Base-by-base conservation (phyloP, 2,888 invertebrate species). In the Lutraria lutraria region DNA sequence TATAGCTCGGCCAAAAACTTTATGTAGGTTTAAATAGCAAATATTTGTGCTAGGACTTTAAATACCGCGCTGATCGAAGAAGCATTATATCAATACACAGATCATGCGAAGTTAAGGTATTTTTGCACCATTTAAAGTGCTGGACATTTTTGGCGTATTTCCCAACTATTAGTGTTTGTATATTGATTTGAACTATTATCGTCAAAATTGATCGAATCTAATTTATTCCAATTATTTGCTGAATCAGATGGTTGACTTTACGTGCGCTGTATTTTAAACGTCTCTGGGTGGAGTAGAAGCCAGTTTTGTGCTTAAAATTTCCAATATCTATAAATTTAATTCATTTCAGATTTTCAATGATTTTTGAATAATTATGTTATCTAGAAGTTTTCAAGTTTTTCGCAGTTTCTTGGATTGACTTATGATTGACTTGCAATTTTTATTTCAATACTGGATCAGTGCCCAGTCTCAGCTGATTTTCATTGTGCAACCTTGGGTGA, bases 41-140 rank as follows among this genome's bases (percentile, higher is more conserved):
- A 87, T 87, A 83, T 87, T 87, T 68, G 25, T 43, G 31, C 76
- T 56, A 60, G 79, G 83, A 31, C 87, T 87, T 87, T 76, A 76
- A 81, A 82, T 68, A 43, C 54, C 15, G 13, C 25, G 29, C 76
- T 34, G 25, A 76, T 76, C 16, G 76, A 34, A 34, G 4, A 19
- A 0, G 76, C 31, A 19, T 31, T 76, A 76, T 31, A 76, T 76
- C 76, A 1, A 31, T 31, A 12, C 31, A 25, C 31, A 76, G 34
- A 34, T 31, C 29, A 76, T 76, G 19, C 34, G 34, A 76, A 76
- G 76, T 76, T 76, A 76, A 15, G 34, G 25, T 34, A 76, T 31
- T 76, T 34, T 76, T 31, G 76, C 76, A 34, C 34, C 76, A 31
- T 34, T 16, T 34, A 19, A 19, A 76, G 34, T 25, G 6, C 76